Evolutionary conservation across 2,888 invertebrate genomes (phyloP), one percentile per base, ranked within the genome.

Genomic region (Geotrupes spiniger): DNA sequence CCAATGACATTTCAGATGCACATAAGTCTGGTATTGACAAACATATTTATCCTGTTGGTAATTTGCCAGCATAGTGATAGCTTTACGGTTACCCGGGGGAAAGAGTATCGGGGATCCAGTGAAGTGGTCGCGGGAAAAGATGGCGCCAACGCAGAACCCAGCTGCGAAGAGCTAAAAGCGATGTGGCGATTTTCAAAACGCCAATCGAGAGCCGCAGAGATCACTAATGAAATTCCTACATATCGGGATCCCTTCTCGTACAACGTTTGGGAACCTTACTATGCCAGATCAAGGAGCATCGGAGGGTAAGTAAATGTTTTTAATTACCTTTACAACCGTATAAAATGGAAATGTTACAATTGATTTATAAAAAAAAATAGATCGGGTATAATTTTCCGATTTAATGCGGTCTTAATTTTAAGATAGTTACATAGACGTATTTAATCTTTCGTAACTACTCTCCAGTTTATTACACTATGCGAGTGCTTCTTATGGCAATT

Each of bases 131-230:
- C 60, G 4, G 58, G 54, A 42, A 70, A 69, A 59, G 68, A 73
- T 55, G 68, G 68, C 43, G 74, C 78, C 56, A 69, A 74, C 11
- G 79, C 81, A 26, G 92, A 92, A 65, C 92, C 92, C 0, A 84
- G 84, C 42, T 93, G 93, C 70, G 90, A 92, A 58, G 88, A 92
- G 67, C 77, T 93, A 39, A 83, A 91, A 51, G 88, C 89, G 6
- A 92, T 93, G 91, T 93, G 92, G 93, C 84, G 87, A 71, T 89
- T 91, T 75, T 92, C 90, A 10, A 91, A 91, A 72, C 75, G 92
- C 49, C 92, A 92, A 74, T 89, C 90, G 39, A 80, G 92, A 28
- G 89, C 90, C 10, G 87, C 91, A 4, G 91, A 92, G 73, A 84
- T 88, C 56, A 89, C 89, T 64, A 92, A 92, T 71, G 89, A 91